Conservation (phyloP, 2,797 vertebrate species). For the Alectoris magna region DNA sequence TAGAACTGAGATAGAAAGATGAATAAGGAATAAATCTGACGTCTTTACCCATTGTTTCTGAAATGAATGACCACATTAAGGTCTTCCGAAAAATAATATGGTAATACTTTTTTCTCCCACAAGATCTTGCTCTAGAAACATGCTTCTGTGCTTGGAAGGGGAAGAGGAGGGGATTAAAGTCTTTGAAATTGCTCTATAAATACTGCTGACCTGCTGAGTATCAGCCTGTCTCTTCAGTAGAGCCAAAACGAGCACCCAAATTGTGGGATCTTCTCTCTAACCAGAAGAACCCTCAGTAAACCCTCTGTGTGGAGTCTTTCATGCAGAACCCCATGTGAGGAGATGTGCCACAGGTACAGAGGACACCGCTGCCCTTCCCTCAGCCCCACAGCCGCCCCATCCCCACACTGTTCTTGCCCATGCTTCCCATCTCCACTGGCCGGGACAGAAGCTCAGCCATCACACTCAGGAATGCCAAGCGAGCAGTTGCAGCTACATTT, state of each 20-base stretch:
- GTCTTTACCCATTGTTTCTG: slow-evolving; percentile 35
- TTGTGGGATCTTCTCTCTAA: neutral
- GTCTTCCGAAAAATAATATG: slow-evolving; percentile 12
- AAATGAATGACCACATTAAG: slow-evolving; percentile 40
- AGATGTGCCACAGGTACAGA: rapidly evolving
- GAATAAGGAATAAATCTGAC: slow-evolving; percentile 53
- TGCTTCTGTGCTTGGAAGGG: neutral
- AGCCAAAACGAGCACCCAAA: neutral
- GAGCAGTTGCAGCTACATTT: neutral
- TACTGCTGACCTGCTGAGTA: neutral
- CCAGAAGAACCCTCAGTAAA: neutral
- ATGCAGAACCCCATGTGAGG: rapidly evolving
- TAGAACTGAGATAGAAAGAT: slow-evolving; percentile 56
- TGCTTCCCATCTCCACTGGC: neutral
- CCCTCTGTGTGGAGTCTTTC: neutral
- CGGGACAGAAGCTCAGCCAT: too few species aligned
- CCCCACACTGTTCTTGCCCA: too few species aligned
- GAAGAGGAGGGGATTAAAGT: neutral
- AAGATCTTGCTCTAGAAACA: neutral
- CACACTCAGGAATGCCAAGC: neutral
- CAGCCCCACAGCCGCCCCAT: neutral
- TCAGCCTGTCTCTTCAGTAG: neutral
- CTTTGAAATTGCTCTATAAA: slow-evolving; percentile 26
- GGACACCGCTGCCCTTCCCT: rapidly evolving
- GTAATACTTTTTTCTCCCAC: neutral